These are phyloP conservation scores for Apamea monoglypha DNA, from an alignment of 2,888 invertebrate genomes.

Conservation along the genomic window DNA sequence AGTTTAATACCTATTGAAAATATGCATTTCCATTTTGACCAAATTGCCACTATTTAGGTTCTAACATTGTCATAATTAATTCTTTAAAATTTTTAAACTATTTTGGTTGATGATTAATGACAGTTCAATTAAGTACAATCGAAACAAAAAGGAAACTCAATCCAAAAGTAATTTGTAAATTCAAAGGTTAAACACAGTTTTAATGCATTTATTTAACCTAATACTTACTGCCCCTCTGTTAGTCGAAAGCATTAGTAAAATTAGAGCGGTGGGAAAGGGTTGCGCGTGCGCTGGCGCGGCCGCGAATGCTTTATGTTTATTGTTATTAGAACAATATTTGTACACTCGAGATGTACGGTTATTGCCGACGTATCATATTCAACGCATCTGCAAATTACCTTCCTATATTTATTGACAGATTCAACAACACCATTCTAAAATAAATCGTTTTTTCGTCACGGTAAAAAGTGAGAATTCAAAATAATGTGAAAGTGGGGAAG, in stretches of 20 bases:
- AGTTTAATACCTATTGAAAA: too few relatives aligned
- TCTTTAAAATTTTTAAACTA: background rate
- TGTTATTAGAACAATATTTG: constrained; percentile 90
- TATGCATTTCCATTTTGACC: background rate
- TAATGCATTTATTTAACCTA: constrained; percentile 83
- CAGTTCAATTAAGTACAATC: constrained; percentile 9
- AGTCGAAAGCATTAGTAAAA: constrained; percentile 88
- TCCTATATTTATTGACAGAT: constrained; percentile 48
- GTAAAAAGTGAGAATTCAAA: constrained; percentile 58
- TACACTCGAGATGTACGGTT: constrained; percentile 87
- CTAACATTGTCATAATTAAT: background rate
- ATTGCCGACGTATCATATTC: constrained; percentile 78
- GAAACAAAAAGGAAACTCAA: constrained; percentile 58
- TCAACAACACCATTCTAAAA: constrained; percentile 34
- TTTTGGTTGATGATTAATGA: background rate
- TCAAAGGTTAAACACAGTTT: constrained; percentile 81
- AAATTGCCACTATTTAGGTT: background rate
- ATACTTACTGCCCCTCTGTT: constrained; percentile 84
- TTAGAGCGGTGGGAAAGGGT: constrained; percentile 90
- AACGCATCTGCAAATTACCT: constrained; percentile 65
- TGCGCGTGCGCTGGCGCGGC: constrained; percentile 69
- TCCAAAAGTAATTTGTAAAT: constrained; percentile 82
- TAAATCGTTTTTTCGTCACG: constrained; percentile 31
- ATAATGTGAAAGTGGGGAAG: constrained; percentile 58
- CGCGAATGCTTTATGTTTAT: constrained; percentile 87